Evolutionary conservation across 2,888 invertebrate species (phyloP), one percentile per base, ranked within the genome.

Genomic region (Onchidella celtica): DNA sequence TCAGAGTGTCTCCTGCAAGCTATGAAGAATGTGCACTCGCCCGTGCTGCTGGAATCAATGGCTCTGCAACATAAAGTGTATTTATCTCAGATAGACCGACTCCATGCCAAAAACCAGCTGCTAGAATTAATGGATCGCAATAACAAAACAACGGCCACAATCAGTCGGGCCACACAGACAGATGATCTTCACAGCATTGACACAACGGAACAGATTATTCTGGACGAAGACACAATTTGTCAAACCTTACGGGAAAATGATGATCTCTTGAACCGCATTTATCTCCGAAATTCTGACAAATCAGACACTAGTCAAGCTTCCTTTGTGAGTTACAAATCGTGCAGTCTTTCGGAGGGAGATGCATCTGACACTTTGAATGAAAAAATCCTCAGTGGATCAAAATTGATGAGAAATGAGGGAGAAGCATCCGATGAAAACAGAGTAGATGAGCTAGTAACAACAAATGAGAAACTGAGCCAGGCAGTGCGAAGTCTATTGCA

Each of bases 131-230:
- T 81, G 74, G 74, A 80, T 21, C 55, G 74, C 27, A 75, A 59
- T 29, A 59, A 34, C 38, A 75, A 75, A 69, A 68, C 81, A 2
- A 69, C 81, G 47, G 59, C 69, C 2, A 69, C 75, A n/a, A 69
- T 81, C 17, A 81, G 81, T 59, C 29, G 69, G 61, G 66, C 81
- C n/a, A 81, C 81, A 34, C 81, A 81, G 75, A 81, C 81, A 38
- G 81, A 81, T 36, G 55, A 61, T 34, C 36, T 81, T n/a, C 68
- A 75, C 29, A 75, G 32, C 61, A 38, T 81, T 21, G 69, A 75
- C 11, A 61, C 69, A 57, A 66, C 29, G 14, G 40, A 81, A 32
- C 69, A 38, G 38, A n/a, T 69, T 32, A 32, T 55, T n/a, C 17
- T 75, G n/a, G 75, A 74, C 29, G 81, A 81, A 66, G 81, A 75